Evolutionary conservation across 2,797 vertebrate species (phyloP).

Genomic region (Hyperoplus immaculatus): DNA sequence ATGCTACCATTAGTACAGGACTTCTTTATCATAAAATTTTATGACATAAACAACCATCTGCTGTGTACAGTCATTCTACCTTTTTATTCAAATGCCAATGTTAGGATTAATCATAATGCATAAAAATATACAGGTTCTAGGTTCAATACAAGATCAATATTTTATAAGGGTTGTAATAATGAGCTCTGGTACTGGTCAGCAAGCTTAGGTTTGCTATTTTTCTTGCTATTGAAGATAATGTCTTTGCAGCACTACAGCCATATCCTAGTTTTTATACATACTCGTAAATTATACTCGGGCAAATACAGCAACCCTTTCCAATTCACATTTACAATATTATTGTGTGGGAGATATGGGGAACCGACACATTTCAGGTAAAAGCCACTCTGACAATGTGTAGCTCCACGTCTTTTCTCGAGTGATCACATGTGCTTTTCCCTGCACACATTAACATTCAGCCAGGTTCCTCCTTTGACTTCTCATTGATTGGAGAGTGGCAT

Average conservation of each 20-base stretch:
- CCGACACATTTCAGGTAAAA: not conserved
- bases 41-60: not conserved
- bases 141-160: not conserved
- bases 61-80: not conserved
- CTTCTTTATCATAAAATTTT: conserved; percentile 6
- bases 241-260: not conserved
- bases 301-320: not conserved
- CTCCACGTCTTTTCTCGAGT: conserved; percentile 28
- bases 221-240: not conserved
- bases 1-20: conserved; percentile 36
- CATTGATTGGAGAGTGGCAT: conserved; percentile 73
- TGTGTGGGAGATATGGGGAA: not conserved
- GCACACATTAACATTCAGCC: conserved; percentile 82
- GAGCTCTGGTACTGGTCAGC: not conserved
- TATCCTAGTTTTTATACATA: not conserved
- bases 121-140: not conserved
- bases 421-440: conserved; percentile 40
- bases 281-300: not conserved
- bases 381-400: not conserved
- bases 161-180: not conserved
- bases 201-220: not conserved
- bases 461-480: conserved; percentile 53
- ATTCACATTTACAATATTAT: not conserved
- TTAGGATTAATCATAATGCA: not conserved
- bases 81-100: not conserved